Evolutionary conservation across 2,797 vertebrate genomes (phyloP).

Genomic region (Allobates femoralis): DNA sequence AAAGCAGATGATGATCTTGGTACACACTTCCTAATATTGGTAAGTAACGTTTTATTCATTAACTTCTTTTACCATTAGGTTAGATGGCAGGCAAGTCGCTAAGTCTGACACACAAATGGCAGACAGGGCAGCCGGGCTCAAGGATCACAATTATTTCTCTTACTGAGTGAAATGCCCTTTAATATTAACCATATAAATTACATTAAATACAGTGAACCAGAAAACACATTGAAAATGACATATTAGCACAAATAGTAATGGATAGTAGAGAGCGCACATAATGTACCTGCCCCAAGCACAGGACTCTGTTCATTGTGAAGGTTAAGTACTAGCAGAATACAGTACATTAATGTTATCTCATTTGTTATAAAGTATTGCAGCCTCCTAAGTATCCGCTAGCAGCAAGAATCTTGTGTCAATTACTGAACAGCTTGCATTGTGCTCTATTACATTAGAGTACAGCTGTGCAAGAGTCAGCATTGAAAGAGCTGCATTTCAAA

Average conservation of each 20-base stretch:
- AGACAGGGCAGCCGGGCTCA: neutral
- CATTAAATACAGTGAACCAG: neutral
- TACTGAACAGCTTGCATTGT: neutral
- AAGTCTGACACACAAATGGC: neutral
- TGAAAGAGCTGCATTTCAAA: conserved; percentile 36
- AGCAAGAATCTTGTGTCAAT: neutral
- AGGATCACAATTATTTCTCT: neutral
- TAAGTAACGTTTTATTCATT: neutral
- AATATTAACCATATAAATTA: conserved; percentile 18
- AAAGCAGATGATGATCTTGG: neutral
- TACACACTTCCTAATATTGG: neutral
- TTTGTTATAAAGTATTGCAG: conserved; percentile 37
- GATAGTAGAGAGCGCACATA: neutral
- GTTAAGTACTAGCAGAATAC: conserved; percentile 50
- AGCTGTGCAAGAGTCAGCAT: conserved; percentile 37
- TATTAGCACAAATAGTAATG: conserved; percentile 23
- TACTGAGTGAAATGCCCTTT: neutral
- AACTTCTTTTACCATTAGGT: neutral
- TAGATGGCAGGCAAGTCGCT: neutral
- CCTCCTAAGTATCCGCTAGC: conserved; percentile 18
- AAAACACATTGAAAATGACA: conserved; percentile 12
- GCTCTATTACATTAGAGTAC: neutral
- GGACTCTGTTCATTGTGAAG: conserved; percentile 29
- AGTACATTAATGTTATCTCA: conserved; percentile 19
- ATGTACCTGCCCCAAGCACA: conserved; percentile 36